phyloP scores from a whole-genome alignment of 2,888 invertebrate genomes.

The Agriotes lineatus region DNA sequence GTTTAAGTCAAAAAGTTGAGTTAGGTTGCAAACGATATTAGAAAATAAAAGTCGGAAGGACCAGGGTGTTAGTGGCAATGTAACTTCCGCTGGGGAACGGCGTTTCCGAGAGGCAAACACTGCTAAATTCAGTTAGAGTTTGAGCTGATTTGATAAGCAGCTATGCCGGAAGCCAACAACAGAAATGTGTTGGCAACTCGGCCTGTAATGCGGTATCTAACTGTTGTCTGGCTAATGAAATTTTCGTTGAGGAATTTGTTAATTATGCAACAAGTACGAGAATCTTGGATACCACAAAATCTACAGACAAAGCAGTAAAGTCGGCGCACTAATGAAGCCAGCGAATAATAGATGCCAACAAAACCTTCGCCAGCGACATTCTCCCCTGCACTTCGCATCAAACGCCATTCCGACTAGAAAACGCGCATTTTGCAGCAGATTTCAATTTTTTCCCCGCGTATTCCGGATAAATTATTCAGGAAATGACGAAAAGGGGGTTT shows the following conservation, averaged over 20 bases:
- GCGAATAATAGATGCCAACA: constrained; percentile 14
- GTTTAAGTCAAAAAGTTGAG: constrained; percentile 30
- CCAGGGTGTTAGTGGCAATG: constrained; percentile 48
- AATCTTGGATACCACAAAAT: constrained; percentile 37
- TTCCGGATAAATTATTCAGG: constrained; percentile 33
- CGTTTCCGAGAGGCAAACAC: constrained; percentile 50
- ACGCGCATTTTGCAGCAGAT: constrained; percentile 11
- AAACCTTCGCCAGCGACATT: constrained; percentile 1
- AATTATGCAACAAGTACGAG: constrained; percentile 44
- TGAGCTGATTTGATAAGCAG: constrained; percentile 53
- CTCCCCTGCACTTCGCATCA: neutral
- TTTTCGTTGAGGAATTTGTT: constrained; percentile 44
- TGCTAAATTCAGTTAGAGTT: constrained; percentile 52
- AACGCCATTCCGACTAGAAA: neutral
- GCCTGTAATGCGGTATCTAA: constrained; percentile 45
- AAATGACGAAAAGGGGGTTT: constrained; percentile 30
- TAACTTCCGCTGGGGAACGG: constrained; percentile 47
- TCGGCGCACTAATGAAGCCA: constrained; percentile 34
- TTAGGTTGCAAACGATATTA: constrained; percentile 21
- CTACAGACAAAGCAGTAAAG: constrained; percentile 33
- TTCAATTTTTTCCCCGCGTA: constrained; percentile 17
- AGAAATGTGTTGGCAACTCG: constrained; percentile 46
- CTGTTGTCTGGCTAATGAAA: constrained; percentile 48
- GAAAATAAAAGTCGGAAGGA: constrained; percentile 28
- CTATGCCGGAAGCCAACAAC: constrained; percentile 49